Conservation (phyloP, 2,113 vertebrate genomes). For the Microcebus jonahi region DNA sequence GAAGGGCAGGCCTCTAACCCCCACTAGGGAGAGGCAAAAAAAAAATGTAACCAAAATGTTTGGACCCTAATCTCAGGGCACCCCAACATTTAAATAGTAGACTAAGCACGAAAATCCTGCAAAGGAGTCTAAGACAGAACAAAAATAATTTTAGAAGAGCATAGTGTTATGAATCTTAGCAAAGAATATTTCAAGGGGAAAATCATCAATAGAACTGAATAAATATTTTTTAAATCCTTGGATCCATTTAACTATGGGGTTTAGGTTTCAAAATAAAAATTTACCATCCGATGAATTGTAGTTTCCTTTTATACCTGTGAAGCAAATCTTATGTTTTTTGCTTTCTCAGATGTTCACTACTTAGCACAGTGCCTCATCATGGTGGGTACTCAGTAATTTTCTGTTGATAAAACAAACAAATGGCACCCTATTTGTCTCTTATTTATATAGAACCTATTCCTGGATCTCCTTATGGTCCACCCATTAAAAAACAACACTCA, state of each 20-base stretch:
- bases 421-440: not conserved
- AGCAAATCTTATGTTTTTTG: not conserved
- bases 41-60: too few relatives aligned
- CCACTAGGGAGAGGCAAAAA: too few relatives aligned
- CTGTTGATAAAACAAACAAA: not conserved
- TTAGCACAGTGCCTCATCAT: not conserved
- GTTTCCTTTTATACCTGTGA: not conserved
- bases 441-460: not conserved
- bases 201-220: not conserved
- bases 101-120: not conserved
- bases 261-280: slow-evolving; percentile 38
- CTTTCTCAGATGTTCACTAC: not conserved
- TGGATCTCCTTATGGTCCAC: not conserved
- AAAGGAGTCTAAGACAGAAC: not conserved
- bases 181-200: slow-evolving; percentile 28
- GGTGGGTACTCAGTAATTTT: not conserved
- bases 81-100: not conserved
- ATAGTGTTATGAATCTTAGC: not conserved
- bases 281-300: not conserved
- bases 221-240: slow-evolving; percentile 8
- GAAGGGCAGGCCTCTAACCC: too few relatives aligned
- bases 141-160: not conserved
- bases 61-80: not conserved
- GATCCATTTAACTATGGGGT: not conserved
- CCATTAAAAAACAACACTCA: not conserved